A percentile compares a stretch with the other conserved stretches of the same genome.
phyloP scores from a whole-genome alignment of 2,113 vertebrate genomes.

The Ariopsis seemanni region DNA sequence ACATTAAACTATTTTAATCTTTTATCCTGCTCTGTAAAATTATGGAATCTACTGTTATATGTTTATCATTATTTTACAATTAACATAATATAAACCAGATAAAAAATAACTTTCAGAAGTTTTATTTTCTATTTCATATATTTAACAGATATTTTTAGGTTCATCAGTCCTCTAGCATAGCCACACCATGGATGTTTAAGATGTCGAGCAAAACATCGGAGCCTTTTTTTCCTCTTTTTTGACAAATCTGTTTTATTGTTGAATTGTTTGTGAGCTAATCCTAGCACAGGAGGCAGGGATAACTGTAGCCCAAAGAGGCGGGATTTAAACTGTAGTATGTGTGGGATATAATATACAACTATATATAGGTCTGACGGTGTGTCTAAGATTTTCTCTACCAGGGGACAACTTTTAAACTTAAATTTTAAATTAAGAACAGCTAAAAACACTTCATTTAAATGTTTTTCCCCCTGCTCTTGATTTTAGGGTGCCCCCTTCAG shows the following conservation, averaged over 20 bases:
- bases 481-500: conserved; percentile 85
- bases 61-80: too few relatives aligned
- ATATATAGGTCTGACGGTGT: background rate
- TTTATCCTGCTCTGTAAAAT: too few relatives aligned
- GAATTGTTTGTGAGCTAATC: background rate
- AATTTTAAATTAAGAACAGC: background rate
- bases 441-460: background rate
- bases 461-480: background rate
- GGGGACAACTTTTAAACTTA: background rate
- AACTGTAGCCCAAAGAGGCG: background rate
- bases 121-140: too few relatives aligned
- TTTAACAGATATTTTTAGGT: too few relatives aligned
- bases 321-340: background rate
- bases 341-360: too few relatives aligned
- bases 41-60: too few relatives aligned
- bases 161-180: too few relatives aligned
- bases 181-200: too few relatives aligned
- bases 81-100: too few relatives aligned
- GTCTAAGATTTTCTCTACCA: background rate
- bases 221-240: too few relatives aligned
- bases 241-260: background rate
- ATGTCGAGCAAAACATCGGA: background rate
- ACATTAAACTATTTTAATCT: too few relatives aligned
- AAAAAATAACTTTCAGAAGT: too few relatives aligned
- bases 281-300: background rate